Percentiles rank a stretch among this genome's conserved stretches.
Conservation (phyloP, 2,113 vertebrate genomes). For the Triplophysa tibetana region DNA sequence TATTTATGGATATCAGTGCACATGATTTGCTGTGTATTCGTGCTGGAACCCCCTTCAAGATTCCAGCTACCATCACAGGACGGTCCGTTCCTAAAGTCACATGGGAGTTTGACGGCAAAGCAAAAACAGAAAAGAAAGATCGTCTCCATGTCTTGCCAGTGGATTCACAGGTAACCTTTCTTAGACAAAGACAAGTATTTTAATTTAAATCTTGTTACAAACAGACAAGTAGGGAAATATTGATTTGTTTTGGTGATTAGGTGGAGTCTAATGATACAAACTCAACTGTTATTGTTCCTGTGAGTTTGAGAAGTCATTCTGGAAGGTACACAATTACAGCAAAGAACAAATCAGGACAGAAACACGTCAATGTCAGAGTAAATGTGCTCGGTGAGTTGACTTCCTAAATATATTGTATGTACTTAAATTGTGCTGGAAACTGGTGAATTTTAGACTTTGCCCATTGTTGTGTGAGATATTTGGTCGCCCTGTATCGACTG, state of each 20-base stretch:
- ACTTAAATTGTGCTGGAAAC: too few relatives aligned
- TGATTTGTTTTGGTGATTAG: constrained; percentile 62
- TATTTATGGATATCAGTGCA: constrained; percentile 83
- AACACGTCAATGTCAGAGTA: constrained; percentile 88
- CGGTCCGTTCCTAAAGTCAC: constrained; percentile 90
- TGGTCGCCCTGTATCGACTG: too few relatives aligned
- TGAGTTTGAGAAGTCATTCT: constrained; percentile 86
- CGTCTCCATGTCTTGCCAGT: constrained; percentile 88
- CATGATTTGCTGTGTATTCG: constrained; percentile 84
- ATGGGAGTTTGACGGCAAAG: constrained; percentile 96
- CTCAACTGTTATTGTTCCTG: constrained; percentile 81
- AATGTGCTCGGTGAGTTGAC: constrained; percentile 86
- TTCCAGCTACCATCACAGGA: constrained; percentile 87
- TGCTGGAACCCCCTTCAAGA: constrained; percentile 88
- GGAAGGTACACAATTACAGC: constrained; percentile 96
- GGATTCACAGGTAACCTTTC: constrained; percentile 72
- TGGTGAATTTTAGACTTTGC: too few relatives aligned
- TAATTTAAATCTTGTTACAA: neutral
- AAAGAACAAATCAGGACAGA: constrained; percentile 97
- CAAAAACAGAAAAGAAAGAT: constrained; percentile 87
- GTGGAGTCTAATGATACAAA: constrained; percentile 87
- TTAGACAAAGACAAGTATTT: neutral
- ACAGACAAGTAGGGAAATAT: too few relatives aligned
- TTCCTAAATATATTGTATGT: neutral
- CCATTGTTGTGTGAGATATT: too few relatives aligned